Base-by-base conservation (phyloP, 2,888 invertebrate species). In the Spatulosminthurus flaviceps region DNA sequence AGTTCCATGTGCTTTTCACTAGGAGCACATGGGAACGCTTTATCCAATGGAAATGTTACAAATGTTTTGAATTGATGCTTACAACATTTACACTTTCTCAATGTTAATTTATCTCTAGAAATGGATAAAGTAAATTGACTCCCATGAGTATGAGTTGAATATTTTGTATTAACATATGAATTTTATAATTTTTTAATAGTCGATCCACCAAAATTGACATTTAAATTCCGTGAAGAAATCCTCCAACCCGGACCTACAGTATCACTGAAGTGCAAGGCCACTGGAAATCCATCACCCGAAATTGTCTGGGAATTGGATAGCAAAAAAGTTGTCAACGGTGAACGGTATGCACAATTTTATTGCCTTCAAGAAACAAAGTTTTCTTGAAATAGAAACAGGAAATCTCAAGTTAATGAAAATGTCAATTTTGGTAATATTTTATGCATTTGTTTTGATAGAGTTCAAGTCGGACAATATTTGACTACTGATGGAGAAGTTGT, bases 231-330 rank as follows among this genome's bases (percentile, higher is more conserved):
- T 83, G 95, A 95, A 86, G 94, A 95, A 87, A 96, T 95, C 71
- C 92, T 96, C 83, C 94, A 95, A 86, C 95, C 95, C 0, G 96
- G 96, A 73, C 94, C 95, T 75, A 92, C 94, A 71, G 93, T 96
- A 19, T 94, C 94, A 83, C 90, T 97, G 76, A 95, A 95, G 87
- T 97, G 97, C 88, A 92, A 94, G 71, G 97, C 96, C 9, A 94
- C 96, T 81, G 97, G 97, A 73, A 97, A 96, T 89, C 97, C 97
- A 0, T 94, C 95, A 0, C 97, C 97, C 70, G 95, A 95, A 89
- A 95, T 97, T 86, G 92, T 93, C 24, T 97, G 97, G 97, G 93
- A 94, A 87, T 90, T 96, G 79, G 96, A 96, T 88, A 94, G 94
- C 79, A 93, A 94, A 86, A 92, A 94, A 83, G 89, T 96, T 73